Evolutionary conservation across 2,113 vertebrate genomes (phyloP), one percentile per base, ranked within the genome.

Genomic region (Chaetodon auriga): DNA sequence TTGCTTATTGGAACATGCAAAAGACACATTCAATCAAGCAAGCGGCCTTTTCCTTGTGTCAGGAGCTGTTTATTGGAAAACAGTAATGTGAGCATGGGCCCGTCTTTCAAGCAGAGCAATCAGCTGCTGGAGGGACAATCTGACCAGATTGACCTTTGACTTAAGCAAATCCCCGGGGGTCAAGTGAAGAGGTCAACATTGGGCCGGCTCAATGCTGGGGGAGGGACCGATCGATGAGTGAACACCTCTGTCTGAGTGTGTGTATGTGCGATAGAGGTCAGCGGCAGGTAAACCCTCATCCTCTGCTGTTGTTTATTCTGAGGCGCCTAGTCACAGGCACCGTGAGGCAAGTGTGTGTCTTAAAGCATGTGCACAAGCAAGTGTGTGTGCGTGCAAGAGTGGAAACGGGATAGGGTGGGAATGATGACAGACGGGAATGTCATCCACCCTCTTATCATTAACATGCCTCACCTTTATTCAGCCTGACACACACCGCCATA

Each of bases 401-500:
- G 68, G 62, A 87, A 92, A 87, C 25, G 49, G 90, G 90, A 90
- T 90, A 87, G 78, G 78, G 85, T 84, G 90, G 69, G 90, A 91
- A 92, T 69, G 89, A 90, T 91, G 92, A 92, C 85, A 89, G 93
- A 92, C 82, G 66, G 90, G 94, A 95, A 95, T 94, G 93, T 84
- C 92, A 93, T 93, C 88, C 87, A 88, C 81, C 87, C 82, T 93
- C 91, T 94, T 94, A 92, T 95, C 90, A 87, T 92, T 91, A 88
- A 68, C 88, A 81, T 84, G 85, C 83, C 84, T 93, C 88, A 91
- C 88, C 90, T 93, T 88, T 89, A 91, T 85, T 86, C 87, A 82
- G 75, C 63, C 83, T 80, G 79, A 90, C 87, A 92, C 88, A 86
- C 87, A 89, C 45, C 54, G 57, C 77, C 82, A 89, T 89, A 92